These are phyloP conservation scores for Alauda arvensis DNA, from an alignment of 2,797 vertebrate species.

Conservation along the genomic window DNA sequence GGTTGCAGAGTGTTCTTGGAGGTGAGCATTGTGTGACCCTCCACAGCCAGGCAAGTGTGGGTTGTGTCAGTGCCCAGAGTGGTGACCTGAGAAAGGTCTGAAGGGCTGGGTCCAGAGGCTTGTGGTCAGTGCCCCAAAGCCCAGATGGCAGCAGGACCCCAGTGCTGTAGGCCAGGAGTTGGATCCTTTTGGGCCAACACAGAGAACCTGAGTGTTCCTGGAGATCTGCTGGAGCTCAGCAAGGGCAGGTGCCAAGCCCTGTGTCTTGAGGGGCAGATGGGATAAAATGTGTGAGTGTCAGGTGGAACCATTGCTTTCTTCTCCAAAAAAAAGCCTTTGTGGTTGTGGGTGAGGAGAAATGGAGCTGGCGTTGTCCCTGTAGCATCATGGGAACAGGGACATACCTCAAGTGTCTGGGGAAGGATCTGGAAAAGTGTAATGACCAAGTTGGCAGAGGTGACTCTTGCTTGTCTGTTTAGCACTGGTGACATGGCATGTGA, in stretches of 20 bases:
- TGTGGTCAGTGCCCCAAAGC: neutral
- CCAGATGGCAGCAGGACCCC: neutral
- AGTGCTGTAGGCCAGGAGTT: neutral
- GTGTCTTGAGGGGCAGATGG: fast-evolving
- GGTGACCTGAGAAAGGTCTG: neutral
- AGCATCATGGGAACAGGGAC: fast-evolving
- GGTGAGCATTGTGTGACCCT: neutral
- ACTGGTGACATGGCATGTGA: neutral
- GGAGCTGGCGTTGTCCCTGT: too few relatives aligned
- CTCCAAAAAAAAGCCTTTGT: neutral
- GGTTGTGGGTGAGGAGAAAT: neutral
- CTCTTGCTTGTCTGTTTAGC: neutral
- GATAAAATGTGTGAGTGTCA: neutral
- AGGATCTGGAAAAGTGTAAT: too few relatives aligned
- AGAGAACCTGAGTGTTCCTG: neutral
- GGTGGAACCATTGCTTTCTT: neutral
- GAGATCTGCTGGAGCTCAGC: neutral
- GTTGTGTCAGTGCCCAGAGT: fast-evolving
- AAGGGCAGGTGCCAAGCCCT: neutral
- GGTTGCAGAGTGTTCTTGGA: fast-evolving
- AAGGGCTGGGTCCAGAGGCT: neutral
- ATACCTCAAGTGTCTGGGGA: neutral
- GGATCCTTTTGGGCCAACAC: neutral
- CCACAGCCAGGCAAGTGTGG: fast-evolving
- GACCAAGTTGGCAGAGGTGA: neutral